Evolutionary conservation across 2,797 vertebrate genomes (phyloP).

Genomic region (Cryptoprocta ferox): DNA sequence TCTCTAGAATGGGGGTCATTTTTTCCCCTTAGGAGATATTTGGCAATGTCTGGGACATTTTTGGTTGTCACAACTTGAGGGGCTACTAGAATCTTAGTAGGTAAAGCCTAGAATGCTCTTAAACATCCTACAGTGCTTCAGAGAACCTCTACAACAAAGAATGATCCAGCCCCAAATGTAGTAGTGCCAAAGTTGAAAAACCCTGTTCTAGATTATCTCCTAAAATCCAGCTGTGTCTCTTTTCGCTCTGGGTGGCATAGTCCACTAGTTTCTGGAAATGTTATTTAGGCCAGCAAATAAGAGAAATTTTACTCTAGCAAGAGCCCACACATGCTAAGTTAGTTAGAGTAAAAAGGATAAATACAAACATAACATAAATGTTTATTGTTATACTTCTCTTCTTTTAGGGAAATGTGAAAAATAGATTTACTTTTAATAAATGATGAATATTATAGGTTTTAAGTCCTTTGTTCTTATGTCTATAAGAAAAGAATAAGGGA

Average conservation of each 20-base stretch:
- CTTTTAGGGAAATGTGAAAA: background rate
- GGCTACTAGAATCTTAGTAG: background rate
- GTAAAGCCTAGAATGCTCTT: background rate
- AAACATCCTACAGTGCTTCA: background rate
- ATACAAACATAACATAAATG: background rate
- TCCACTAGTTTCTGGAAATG: conserved; percentile 32
- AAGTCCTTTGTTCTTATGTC: background rate
- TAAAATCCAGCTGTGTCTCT: background rate
- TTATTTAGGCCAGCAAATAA: conserved; percentile 29
- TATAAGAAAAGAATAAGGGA: conserved; percentile 29
- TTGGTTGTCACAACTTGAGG: background rate
- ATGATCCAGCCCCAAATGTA: background rate
- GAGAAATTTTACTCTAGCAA: background rate
- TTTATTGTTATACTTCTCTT: background rate
- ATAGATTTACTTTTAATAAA: conserved; percentile 33
- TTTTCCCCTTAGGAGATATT: background rate
- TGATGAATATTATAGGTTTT: conserved; percentile 14
- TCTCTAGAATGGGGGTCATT: background rate
- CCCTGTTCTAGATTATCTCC: background rate
- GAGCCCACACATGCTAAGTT: background rate
- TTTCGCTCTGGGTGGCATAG: background rate
- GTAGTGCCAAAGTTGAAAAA: background rate
- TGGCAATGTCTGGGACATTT: background rate
- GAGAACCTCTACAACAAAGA: background rate
- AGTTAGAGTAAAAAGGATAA: conserved; percentile 32